These are phyloP conservation scores for Poeciliopsis paucimaculata DNA, from an alignment of 2,797 vertebrate species.

Conservation along the genomic window DNA sequence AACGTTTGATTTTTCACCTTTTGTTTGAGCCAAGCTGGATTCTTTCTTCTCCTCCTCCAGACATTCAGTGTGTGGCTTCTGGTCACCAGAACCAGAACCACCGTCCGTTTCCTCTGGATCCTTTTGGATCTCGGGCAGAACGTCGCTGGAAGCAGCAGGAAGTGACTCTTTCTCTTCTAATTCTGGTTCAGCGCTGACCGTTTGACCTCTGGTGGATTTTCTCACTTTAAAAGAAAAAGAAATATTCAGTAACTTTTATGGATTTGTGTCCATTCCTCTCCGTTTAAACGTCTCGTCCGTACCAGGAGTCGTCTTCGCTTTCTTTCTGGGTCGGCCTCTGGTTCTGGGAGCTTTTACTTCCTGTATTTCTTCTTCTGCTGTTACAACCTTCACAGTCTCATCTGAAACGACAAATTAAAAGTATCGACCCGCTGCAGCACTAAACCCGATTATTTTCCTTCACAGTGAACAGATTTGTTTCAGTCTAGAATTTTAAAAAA, in stretches of 20 bases:
- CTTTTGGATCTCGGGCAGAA: conserved; percentile 14
- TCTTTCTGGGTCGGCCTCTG: conserved; percentile 57
- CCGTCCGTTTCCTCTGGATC: conserved; percentile 13
- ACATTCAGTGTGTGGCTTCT: background rate
- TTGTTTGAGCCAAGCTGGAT: background rate
- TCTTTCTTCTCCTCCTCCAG: background rate
- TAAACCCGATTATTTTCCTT: background rate
- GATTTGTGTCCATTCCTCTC: background rate
- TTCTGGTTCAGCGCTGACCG: background rate
- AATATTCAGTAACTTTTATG: background rate
- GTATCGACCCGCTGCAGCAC: background rate
- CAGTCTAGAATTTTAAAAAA: too few species aligned
- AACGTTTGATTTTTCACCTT: conserved; percentile 27
- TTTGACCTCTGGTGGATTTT: conserved; percentile 53
- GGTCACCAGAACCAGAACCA: conserved; percentile 2
- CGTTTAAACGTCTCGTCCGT: background rate
- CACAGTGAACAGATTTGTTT: too few species aligned
- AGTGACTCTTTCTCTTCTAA: background rate
- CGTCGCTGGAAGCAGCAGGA: background rate
- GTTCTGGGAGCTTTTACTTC: conserved; percentile 18
- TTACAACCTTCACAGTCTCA: conserved; percentile 73
- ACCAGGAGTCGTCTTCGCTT: conserved; percentile 54
- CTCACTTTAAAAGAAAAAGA: conserved; percentile 43
- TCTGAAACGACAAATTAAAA: conserved; percentile 22
- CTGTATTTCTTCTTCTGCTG: conserved; percentile 79